Percentiles rank a stretch among this genome's conserved stretches.
These are phyloP conservation scores for Wasmannia auropunctata DNA, from an alignment of 1,140 invertebrate species.

Conservation along the genomic window DNA sequence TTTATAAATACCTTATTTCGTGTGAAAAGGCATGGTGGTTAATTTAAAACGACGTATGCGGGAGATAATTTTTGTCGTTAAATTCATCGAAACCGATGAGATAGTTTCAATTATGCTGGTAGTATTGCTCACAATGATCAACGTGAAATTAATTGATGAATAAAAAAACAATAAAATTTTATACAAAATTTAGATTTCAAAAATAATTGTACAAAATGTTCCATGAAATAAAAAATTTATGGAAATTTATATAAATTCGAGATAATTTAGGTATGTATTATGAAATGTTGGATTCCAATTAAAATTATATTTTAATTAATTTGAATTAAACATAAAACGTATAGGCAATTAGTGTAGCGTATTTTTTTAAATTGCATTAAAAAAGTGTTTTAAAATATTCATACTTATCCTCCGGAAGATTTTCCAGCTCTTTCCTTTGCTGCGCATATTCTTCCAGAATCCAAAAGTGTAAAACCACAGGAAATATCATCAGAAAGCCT, in stretches of 20 bases:
- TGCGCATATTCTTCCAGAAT: slow-evolving; percentile 10
- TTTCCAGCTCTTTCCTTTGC: neutral
- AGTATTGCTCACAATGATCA: slow-evolving; percentile 20
- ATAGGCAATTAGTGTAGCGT: too few relatives aligned
- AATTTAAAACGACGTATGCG: slow-evolving; percentile 61
- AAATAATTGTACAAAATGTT: neutral
- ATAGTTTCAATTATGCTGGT: slow-evolving; percentile 63
- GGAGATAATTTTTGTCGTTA: slow-evolving; percentile 49
- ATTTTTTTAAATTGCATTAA: too few relatives aligned
- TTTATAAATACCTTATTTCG: neutral
- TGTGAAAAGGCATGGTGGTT: neutral
- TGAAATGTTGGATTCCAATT: neutral
- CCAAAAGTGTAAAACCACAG: slow-evolving; percentile 7
- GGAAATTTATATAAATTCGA: neutral
- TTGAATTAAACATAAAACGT: neutral
- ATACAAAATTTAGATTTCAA: neutral
- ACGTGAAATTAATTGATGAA: slow-evolving; percentile 21
- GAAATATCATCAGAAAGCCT: slow-evolving; percentile 72
- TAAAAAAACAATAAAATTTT: neutral
- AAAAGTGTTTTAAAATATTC: too few relatives aligned
- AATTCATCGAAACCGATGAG: slow-evolving; percentile 15
- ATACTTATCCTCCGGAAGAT: slow-evolving; percentile 71
- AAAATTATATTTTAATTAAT: slow-evolving; percentile 1
- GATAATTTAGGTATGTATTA: neutral
- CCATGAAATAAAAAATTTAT: neutral